Evolutionary conservation across 2,888 invertebrate genomes (phyloP).

Genomic region (Drosophila imparisetae): DNA sequence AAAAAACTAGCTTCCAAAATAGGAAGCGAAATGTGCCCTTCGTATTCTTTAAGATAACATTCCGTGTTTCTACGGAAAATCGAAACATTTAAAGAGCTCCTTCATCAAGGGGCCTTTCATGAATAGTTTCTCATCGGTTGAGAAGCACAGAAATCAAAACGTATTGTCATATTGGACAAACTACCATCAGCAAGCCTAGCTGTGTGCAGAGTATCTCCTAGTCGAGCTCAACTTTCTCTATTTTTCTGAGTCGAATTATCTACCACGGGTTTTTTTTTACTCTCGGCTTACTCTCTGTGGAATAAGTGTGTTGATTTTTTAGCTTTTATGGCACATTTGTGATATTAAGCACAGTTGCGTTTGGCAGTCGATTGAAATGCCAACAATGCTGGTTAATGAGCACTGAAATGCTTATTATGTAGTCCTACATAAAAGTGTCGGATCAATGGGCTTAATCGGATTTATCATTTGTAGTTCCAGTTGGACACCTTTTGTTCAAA

Average conservation of each 20-base stretch:
- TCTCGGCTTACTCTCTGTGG: background rate
- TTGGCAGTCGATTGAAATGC: constrained; percentile 2
- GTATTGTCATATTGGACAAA: background rate
- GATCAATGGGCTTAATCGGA: constrained; percentile 45
- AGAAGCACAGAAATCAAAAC: background rate
- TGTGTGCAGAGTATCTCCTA: background rate
- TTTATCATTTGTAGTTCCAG: constrained; percentile 25
- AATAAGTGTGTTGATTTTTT: background rate
- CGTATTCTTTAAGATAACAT: background rate
- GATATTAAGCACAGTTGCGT: constrained; percentile 1
- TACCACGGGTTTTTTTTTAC: background rate
- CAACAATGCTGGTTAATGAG: constrained; percentile 12
- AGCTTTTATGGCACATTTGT: background rate
- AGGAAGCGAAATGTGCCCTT: background rate
- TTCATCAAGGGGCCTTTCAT: background rate
- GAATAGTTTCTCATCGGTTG: background rate
- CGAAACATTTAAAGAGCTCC: background rate
- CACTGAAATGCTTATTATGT: background rate
- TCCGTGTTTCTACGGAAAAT: background rate
- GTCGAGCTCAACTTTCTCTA: background rate
- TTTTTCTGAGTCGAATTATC: background rate
- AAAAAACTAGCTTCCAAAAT: background rate
- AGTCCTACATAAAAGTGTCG: constrained; percentile 9
- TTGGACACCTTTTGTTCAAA: constrained; percentile 16
- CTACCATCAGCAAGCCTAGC: background rate